These are phyloP conservation scores for Pardalotus punctatus DNA, from an alignment of 2,113 vertebrate species.

Conservation along the genomic window DNA sequence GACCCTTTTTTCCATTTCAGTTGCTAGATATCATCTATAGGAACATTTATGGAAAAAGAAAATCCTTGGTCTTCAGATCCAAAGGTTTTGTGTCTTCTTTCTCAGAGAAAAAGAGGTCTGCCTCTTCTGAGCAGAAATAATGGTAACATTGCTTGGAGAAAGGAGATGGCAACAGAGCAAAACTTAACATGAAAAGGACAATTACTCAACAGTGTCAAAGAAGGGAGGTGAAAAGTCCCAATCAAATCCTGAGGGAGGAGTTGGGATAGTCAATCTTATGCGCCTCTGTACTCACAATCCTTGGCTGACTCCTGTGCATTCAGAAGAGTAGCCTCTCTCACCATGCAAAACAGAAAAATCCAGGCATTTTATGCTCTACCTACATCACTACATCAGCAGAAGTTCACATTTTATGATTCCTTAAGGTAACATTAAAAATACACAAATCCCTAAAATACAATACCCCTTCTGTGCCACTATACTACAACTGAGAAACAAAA, in stretches of 20 bases:
- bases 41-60: neutral
- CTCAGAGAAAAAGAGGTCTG: neutral
- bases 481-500: neutral
- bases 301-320: neutral
- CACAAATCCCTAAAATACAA: neutral
- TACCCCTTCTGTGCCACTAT: neutral
- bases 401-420: neutral
- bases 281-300: neutral
- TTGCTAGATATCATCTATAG: neutral
- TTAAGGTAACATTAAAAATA: neutral
- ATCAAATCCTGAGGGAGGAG: neutral
- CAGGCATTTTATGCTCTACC: neutral
- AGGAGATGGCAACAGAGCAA: neutral
- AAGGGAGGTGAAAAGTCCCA: neutral
- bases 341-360: neutral
- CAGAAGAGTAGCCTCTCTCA: neutral
- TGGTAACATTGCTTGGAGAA: neutral
- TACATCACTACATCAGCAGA: neutral
- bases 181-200: neutral
- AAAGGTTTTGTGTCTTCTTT: neutral
- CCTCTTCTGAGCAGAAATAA: neutral
- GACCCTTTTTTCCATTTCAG: neutral
- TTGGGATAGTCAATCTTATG: neutral
- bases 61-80: neutral
- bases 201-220: neutral